Evolutionary conservation across 1,140 invertebrate species (phyloP).

Genomic region (Tetragonula clypearis): DNA sequence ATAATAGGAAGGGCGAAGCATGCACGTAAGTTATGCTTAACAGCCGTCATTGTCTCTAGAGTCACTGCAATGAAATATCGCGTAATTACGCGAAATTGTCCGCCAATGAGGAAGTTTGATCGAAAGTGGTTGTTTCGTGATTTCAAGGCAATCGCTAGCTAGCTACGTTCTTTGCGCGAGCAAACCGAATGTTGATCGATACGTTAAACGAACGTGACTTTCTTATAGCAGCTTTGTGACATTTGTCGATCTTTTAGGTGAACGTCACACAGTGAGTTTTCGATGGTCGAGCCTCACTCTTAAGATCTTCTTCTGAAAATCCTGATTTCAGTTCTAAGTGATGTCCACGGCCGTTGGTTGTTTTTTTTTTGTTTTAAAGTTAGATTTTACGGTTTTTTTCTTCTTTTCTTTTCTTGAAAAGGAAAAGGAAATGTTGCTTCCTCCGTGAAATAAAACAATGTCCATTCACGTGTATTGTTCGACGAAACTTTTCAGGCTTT

Average conservation of each 20-base stretch:
- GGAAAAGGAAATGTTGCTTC: not conserved
- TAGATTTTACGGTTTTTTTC: not conserved
- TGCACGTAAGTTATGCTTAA: not conserved
- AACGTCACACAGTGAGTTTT: no score
- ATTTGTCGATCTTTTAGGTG: not conserved
- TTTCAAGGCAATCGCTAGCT: not conserved
- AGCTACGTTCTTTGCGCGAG: not conserved
- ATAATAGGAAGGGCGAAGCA: not conserved
- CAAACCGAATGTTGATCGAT: constrained; percentile 6
- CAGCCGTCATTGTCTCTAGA: not conserved
- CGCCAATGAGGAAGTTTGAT: not conserved
- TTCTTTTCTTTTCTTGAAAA: not conserved
- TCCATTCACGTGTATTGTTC: not conserved
- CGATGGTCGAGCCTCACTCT: no score
- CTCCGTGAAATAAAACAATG: not conserved
- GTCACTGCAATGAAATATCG: not conserved
- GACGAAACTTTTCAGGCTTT: constrained; percentile 4
- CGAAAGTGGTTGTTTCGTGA: not conserved
- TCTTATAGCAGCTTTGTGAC: not conserved
- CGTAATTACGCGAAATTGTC: not conserved
- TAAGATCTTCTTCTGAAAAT: no score
- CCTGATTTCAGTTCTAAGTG: no score
- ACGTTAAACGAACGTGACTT: not conserved
- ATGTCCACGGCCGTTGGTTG: no score
- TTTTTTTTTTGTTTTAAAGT: no score